phyloP scores from a whole-genome alignment of 2,888 invertebrate genomes.

The Cheiracanthium punctorium region DNA sequence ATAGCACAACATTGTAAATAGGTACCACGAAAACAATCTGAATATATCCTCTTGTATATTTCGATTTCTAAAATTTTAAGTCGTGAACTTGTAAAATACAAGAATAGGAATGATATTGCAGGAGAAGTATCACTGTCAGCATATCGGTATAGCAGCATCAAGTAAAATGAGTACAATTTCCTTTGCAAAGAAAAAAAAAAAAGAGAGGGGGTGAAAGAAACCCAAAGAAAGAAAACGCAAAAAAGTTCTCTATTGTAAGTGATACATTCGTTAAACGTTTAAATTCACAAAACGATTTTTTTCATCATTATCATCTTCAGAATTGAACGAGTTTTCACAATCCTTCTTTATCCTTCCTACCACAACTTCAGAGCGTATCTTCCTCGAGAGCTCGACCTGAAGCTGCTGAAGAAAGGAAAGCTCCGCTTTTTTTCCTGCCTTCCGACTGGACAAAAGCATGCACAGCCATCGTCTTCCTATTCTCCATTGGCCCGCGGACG shows the following conservation, averaged over 20 bases:
- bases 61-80: no score
- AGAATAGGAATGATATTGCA: no score
- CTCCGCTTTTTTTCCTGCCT: neutral
- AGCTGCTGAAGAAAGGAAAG: neutral
- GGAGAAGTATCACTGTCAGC: no score
- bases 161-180: no score
- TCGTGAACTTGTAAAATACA: no score
- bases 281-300: neutral
- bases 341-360: neutral
- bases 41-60: no score
- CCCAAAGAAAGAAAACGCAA: neutral
- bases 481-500: neutral
- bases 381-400: constrained; percentile 3
- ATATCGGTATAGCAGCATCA: no score
- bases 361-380: neutral
- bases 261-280: constrained; percentile 10
- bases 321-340: neutral
- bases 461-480: constrained; percentile 13
- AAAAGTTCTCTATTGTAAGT: neutral
- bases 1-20: no score
- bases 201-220: no score
- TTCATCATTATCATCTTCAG: neutral
- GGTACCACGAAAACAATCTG: no score
- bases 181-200: no score
- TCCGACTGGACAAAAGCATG: constrained; percentile 10